phyloP scores from a whole-genome alignment of 2,113 vertebrate species.

The Tapirus terrestris region DNA sequence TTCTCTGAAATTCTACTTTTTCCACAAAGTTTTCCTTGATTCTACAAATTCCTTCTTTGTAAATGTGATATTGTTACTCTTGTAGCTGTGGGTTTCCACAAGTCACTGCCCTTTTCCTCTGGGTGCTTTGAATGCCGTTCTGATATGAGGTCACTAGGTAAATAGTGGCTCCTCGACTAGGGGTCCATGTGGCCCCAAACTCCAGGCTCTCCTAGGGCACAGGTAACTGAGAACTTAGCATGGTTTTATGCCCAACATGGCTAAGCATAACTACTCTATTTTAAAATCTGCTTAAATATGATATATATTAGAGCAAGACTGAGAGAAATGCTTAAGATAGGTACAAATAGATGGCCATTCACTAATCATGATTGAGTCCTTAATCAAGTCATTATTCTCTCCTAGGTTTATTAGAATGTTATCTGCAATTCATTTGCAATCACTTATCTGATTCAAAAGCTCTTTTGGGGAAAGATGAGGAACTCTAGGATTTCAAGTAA shows the following conservation, averaged over 20 bases:
- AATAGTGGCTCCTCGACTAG: not conserved
- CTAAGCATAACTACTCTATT: not conserved
- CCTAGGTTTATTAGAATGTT: not conserved
- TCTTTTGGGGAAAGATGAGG: not conserved
- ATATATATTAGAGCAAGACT: not conserved
- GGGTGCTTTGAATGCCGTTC: not conserved
- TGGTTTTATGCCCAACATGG: not conserved
- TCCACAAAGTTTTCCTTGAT: not conserved
- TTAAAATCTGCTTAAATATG: conserved; percentile 13
- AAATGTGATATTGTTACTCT: not conserved
- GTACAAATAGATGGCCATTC: not conserved
- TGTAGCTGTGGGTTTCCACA: not conserved
- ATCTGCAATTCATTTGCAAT: not conserved
- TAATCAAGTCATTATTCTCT: not conserved
- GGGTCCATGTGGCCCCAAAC: not conserved
- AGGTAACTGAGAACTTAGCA: not conserved
- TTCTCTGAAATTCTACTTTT: not conserved
- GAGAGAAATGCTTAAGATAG: not conserved
- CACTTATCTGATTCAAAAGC: not conserved
- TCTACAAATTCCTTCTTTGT: not conserved
- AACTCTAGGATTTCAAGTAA: not conserved
- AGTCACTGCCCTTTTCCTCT: not conserved
- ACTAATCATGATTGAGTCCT: not conserved
- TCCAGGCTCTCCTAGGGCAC: not conserved
- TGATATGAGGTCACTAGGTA: not conserved